Percentiles rank a stretch among this genome's conserved stretches.
Evolutionary conservation across 2,797 vertebrate species (phyloP).

Genomic region (Macroramphosus scolopax): DNA sequence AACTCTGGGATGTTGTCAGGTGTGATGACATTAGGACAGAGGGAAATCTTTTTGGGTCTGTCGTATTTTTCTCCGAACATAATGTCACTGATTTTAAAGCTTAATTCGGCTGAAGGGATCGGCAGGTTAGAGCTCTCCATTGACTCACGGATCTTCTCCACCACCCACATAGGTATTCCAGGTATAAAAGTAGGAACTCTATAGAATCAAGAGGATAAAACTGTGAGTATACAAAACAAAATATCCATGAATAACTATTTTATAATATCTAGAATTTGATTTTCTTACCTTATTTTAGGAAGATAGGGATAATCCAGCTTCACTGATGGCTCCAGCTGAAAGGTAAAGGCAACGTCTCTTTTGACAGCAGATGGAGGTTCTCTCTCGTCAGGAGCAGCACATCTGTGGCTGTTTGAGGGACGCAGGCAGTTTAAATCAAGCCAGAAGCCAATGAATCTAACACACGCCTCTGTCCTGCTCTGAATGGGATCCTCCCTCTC

Average conservation of each 20-base stretch:
- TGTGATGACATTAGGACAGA: slow-evolving; percentile 90
- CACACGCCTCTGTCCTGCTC: slow-evolving; percentile 56
- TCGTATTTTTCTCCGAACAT: slow-evolving; percentile 78
- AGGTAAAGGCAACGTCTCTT: slow-evolving; percentile 31
- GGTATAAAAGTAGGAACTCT: too few relatives aligned
- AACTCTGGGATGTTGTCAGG: slow-evolving; percentile 92
- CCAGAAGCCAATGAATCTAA: slow-evolving; percentile 57
- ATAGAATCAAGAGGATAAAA: too few relatives aligned
- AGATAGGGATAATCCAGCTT: too few relatives aligned
- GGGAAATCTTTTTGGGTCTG: slow-evolving; percentile 68
- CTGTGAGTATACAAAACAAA: too few relatives aligned
- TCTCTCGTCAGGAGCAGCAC: slow-evolving; percentile 46
- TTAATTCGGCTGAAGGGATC: slow-evolving; percentile 69
- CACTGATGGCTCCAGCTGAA: too few relatives aligned
- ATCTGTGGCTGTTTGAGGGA: slow-evolving; percentile 63
- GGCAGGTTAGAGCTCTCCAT: slow-evolving; percentile 76
- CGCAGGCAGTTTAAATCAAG: slow-evolving; percentile 71
- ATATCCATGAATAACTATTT: too few relatives aligned
- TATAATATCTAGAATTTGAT: too few relatives aligned
- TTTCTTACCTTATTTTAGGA: slow-evolving; percentile 64
- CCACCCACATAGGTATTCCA: slow-evolving; percentile 78
- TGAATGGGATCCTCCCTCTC: slow-evolving; percentile 62
- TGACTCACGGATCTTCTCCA: slow-evolving; percentile 78
- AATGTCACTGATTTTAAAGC: slow-evolving; percentile 72
- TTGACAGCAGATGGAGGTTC: too few relatives aligned